Conservation (phyloP, 2,797 vertebrate species). For the Buphagus erythrorhynchus region DNA sequence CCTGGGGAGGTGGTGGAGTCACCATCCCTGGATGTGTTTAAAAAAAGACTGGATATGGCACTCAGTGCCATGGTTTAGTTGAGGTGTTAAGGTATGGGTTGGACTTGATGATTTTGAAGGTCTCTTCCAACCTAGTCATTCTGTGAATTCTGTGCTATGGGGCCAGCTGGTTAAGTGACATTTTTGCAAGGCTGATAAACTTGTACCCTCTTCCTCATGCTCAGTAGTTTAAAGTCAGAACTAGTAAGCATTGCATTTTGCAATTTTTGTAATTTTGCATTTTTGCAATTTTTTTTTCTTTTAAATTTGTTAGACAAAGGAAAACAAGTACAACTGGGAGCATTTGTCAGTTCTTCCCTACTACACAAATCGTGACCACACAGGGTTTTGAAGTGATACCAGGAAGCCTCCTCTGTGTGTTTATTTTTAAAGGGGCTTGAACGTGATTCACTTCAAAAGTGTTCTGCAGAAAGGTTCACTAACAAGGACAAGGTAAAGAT, state of each 20-base stretch:
- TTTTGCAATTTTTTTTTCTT: background rate
- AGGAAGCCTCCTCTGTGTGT: background rate
- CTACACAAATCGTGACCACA: background rate
- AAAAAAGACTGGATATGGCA: too few species aligned
- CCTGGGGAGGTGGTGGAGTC: too few species aligned
- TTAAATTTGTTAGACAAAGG: background rate
- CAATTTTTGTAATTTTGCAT: background rate
- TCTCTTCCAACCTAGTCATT: too few species aligned
- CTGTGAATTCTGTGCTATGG: background rate
- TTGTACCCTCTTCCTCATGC: background rate
- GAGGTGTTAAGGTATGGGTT: too few species aligned
- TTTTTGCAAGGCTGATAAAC: background rate
- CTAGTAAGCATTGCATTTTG: background rate
- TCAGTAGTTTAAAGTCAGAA: background rate
- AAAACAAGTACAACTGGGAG: background rate
- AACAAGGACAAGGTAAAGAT: background rate
- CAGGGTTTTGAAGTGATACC: background rate
- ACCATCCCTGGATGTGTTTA: too few species aligned
- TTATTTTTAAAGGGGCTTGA: background rate
- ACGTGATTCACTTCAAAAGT: background rate
- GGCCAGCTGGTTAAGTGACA: background rate
- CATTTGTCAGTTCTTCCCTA: background rate
- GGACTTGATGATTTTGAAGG: too few species aligned
- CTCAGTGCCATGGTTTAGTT: too few species aligned
- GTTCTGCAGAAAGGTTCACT: background rate